Base-by-base conservation (phyloP, 1,140 invertebrate species). In the Tetramorium simillimum region DNA sequence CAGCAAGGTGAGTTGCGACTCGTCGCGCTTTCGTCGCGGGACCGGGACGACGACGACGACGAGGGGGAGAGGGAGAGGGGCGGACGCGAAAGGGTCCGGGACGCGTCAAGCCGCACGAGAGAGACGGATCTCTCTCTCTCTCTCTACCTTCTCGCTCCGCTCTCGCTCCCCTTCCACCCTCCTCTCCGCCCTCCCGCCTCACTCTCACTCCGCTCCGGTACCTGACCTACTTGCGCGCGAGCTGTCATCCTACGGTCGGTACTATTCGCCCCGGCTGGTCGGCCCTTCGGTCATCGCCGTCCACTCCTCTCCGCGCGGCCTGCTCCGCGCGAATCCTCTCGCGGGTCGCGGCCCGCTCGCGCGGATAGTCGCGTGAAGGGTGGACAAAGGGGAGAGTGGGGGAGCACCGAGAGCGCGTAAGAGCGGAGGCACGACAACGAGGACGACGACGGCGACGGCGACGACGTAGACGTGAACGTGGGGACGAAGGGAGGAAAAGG, bases 171-270 rank as follows among this genome's bases (percentile, higher is more conserved):
- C 24, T 16, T 33, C 63, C 46, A 0, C n/a, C 67, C 21, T 18
- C 24, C 62, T 9, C 37, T 53, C 21, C 16, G 24, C 4, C 33
- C 24, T 14, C 9, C 12, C 21, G n/a, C 33, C 37, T 14, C 49
- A 51, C 40, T 81, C 60, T 49, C 56, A 28, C 14, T 69, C 60
- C 37, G 28, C 24, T 67, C 76, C 46, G 72, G 85, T 70, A 65
- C 86, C 82, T 88, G 90, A 91, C 90, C 89, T 89, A 86, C 86
- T 92, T 92, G 90, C 85, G 89, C 86, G 62, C 85, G 90, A 91
- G 87, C 91, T 91, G 91, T 91, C 91, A 92, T 84, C 81, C 88
- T 88, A 86, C 75, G 60, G 84, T 90, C 60, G 78, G 80, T 80
- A 85, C 86, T 87, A 82, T 87, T 85, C 65, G 49, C 65, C 65